A percentile compares a stretch with the other conserved stretches of the same genome.
phyloP scores from a whole-genome alignment of 2,797 vertebrate genomes.

The Sebastes kiyomatsui region DNA sequence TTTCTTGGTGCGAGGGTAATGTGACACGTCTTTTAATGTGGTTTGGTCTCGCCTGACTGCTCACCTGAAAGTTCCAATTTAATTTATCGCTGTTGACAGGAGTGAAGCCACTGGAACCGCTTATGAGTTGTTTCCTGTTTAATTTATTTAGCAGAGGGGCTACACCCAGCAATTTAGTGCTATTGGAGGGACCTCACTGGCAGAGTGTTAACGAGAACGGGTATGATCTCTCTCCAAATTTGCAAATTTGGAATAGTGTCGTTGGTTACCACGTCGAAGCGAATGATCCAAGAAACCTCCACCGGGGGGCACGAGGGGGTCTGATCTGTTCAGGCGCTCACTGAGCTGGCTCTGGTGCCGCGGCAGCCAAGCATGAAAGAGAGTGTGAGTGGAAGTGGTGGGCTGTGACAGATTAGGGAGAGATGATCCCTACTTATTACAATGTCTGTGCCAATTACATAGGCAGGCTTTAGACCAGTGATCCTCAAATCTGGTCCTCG shows the following conservation, averaged over 20 bases:
- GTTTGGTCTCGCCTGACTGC: constrained; percentile 60
- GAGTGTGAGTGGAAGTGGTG: constrained; percentile 64
- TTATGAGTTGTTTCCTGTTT: constrained; percentile 59
- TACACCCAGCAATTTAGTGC: constrained; percentile 51
- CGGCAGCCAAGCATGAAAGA: constrained; percentile 61
- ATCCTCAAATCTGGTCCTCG: constrained; percentile 64
- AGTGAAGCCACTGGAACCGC: constrained; percentile 45
- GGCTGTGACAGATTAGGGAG: constrained; percentile 74
- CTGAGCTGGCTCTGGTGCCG: constrained; percentile 30
- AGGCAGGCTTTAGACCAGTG: constrained; percentile 61
- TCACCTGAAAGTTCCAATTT: constrained; percentile 74
- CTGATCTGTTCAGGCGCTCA: constrained; percentile 45
- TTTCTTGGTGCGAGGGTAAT: constrained; percentile 61
- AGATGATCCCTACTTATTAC: constrained; percentile 78
- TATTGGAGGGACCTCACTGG: constrained; percentile 22
- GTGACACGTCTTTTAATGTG: constrained; percentile 68
- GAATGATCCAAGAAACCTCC: constrained; percentile 31
- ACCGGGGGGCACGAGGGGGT: constrained; percentile 31
- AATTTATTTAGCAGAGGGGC: constrained; percentile 64
- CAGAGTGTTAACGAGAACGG: constrained; percentile 19
- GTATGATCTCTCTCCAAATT: constrained; percentile 39
- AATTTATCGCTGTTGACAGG: constrained; percentile 61
- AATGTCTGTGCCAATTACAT: constrained; percentile 76
- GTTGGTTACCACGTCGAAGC: constrained; percentile 16
- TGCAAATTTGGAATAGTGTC: constrained; percentile 35